phyloP scores from a whole-genome alignment of 2,888 invertebrate species.

The Rhagonycha lutea region DNA sequence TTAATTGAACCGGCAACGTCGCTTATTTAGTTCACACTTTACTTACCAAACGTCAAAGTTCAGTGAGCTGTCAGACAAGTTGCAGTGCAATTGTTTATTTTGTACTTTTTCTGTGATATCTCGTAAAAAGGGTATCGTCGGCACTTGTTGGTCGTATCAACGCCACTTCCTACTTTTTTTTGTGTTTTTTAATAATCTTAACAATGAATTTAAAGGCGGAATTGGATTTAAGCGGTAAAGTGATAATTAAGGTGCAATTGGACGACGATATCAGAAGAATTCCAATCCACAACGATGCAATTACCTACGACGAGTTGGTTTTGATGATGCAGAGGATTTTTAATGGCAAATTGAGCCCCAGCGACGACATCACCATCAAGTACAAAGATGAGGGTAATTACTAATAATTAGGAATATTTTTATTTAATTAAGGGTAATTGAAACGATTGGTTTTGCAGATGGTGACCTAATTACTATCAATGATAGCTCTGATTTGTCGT shows the following conservation, averaged over 20 bases:
- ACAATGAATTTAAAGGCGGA: slow-evolving; percentile 21
- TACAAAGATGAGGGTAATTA: slow-evolving; percentile 71
- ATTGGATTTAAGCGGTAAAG: slow-evolving; percentile 57
- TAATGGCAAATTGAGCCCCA: slow-evolving; percentile 63
- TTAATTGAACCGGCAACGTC: not conserved
- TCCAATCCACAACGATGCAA: slow-evolving; percentile 73
- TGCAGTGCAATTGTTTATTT: not conserved
- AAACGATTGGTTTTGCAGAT: slow-evolving; percentile 56
- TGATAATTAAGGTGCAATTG: slow-evolving; percentile 63
- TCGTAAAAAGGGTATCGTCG: not conserved
- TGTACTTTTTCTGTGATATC: not conserved
- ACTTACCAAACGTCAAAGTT: not conserved
- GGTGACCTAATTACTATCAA: slow-evolving; percentile 73
- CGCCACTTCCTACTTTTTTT: not conserved
- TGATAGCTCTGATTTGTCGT: slow-evolving; percentile 70
- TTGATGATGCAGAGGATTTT: slow-evolving; percentile 76
- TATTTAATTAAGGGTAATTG: not conserved
- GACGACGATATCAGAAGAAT: slow-evolving; percentile 71
- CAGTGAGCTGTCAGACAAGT: not conserved
- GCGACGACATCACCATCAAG: slow-evolving; percentile 70
- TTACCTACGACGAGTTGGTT: slow-evolving; percentile 70
- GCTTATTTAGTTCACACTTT: not conserved
- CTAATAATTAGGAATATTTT: slow-evolving; percentile 20
- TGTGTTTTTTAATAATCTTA: not conserved
- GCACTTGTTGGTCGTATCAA: not conserved